These are phyloP conservation scores for Nannoperca obscura DNA, from an alignment of 2,797 vertebrate species.

Conservation along the genomic window DNA sequence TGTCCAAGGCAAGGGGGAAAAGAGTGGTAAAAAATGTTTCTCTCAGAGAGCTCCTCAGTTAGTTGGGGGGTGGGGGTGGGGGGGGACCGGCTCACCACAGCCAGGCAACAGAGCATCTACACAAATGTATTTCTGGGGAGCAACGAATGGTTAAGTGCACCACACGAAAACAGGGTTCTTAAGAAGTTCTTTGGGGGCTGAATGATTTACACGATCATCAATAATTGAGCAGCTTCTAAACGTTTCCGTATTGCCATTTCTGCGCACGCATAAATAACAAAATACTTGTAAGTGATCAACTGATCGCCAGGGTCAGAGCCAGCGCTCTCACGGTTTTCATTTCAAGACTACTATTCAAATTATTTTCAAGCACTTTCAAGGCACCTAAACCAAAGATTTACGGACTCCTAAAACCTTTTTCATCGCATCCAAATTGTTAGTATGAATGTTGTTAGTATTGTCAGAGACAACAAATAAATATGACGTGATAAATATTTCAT, in stretches of 20 bases:
- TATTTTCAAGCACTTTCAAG: too few relatives aligned
- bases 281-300: constrained; percentile 3
- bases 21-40: constrained; percentile 79
- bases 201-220: constrained; percentile 73
- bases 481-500: too few relatives aligned
- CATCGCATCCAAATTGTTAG: too few relatives aligned
- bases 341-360: too few relatives aligned
- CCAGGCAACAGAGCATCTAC: constrained; percentile 32
- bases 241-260: constrained; percentile 42
- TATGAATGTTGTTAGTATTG: too few relatives aligned
- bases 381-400: too few relatives aligned
- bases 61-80: not conserved
- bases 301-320: not conserved
- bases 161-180: constrained; percentile 58
- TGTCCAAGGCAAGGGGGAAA: constrained; percentile 76
- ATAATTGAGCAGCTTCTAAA: constrained; percentile 75
- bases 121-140: constrained; percentile 60
- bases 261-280: constrained; percentile 26
- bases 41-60: constrained; percentile 57
- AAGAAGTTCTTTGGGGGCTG: constrained; percentile 55
- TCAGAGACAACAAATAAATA: too few relatives aligned
- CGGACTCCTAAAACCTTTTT: too few relatives aligned
- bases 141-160: constrained; percentile 55
- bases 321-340: not conserved
- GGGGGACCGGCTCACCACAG: constrained; percentile 40